Conservation (phyloP, 2,888 invertebrate species). For the Plusia festucae region DNA sequence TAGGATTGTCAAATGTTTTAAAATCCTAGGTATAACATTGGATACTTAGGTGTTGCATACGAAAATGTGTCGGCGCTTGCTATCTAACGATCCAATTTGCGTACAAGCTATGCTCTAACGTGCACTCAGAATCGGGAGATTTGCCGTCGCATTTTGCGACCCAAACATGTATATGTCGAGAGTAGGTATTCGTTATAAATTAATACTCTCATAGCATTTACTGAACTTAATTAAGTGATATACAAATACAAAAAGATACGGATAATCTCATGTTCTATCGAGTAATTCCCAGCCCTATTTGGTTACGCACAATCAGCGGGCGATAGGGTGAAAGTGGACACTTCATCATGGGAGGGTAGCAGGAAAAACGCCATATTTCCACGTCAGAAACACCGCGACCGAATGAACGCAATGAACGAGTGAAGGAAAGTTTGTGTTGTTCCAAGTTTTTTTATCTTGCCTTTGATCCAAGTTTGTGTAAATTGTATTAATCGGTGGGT, state of each 20-base stretch:
- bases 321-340: constrained; percentile 54
- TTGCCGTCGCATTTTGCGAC: too few species aligned
- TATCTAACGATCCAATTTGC: constrained; percentile 4
- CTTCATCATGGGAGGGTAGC: constrained; percentile 50
- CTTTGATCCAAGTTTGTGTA: not conserved
- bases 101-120: not conserved
- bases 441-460: not conserved
- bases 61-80: not conserved
- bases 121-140: not conserved
- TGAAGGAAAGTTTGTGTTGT: constrained; percentile 19
- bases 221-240: too few species aligned
- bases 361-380: constrained; percentile 52
- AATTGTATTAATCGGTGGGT: not conserved
- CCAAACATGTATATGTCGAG: too few species aligned
- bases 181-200: too few species aligned
- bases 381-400: constrained; percentile 39
- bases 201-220: too few species aligned
- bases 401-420: constrained; percentile 15
- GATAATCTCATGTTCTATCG: constrained; percentile 27
- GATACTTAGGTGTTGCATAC: constrained; percentile 1
- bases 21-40: not conserved
- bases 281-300: constrained; percentile 31
- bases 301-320: constrained; percentile 38
- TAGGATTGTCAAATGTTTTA: not conserved
- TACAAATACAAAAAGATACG: not conserved